Conservation (phyloP, 2,888 invertebrate species). For the Nudaria mundana region DNA sequence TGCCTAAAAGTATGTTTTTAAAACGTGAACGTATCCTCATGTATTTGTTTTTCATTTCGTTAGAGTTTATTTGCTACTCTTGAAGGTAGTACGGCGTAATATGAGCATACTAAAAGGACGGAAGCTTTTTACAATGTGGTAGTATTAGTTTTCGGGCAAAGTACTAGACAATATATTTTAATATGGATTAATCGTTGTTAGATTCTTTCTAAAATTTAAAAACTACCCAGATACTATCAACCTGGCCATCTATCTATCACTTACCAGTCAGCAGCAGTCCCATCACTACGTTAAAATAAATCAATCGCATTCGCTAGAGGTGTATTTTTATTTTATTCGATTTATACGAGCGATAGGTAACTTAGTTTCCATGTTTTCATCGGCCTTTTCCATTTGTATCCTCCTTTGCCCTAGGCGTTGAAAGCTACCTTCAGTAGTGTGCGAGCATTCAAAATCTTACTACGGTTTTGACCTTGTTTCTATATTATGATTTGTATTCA, state of each 20-base stretch:
- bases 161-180: too few relatives aligned
- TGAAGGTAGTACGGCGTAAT: constrained; percentile 28
- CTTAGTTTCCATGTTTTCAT: constrained; percentile 44
- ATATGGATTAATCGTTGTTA: too few relatives aligned
- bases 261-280: constrained; percentile 38
- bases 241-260: constrained; percentile 29
- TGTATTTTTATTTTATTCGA: constrained; percentile 38
- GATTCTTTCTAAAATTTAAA: too few relatives aligned
- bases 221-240: too few relatives aligned
- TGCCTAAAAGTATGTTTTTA: constrained; percentile 25
- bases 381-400: constrained; percentile 42
- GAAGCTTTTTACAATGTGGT: too few relatives aligned
- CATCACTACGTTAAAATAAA: constrained; percentile 45
- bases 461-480: constrained; percentile 22
- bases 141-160: too few relatives aligned
- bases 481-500: constrained; percentile 20
- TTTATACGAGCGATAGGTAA: constrained; percentile 50
- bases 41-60: constrained; percentile 49
- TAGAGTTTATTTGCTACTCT: constrained; percentile 41
- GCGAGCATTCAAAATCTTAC: constrained; percentile 28
- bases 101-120: too few relatives aligned
- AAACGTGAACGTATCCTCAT: constrained; percentile 18
- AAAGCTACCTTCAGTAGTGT: constrained; percentile 30
- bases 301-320: constrained; percentile 36
- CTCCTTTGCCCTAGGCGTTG: constrained; percentile 33